Evolutionary conservation across 2,888 invertebrate genomes (phyloP), one percentile per base, ranked within the genome.

Genomic region (Dasysyrphus tricinctus): DNA sequence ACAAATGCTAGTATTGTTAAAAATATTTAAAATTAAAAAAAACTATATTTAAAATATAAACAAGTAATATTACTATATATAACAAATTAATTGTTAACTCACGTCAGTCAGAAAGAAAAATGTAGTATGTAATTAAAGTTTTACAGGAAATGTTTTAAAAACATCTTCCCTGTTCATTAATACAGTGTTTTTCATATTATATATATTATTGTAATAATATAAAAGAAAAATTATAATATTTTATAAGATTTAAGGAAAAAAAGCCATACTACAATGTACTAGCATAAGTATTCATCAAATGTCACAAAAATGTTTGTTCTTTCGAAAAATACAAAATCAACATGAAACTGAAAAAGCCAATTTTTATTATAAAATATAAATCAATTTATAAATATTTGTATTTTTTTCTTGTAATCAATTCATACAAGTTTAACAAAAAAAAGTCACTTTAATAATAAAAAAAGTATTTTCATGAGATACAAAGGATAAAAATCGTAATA

Each of bases 201-300:
- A 24, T 54, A 69, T 42, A 78, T 76, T 57, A 34, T 34, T 42
- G 51, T 47, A 47, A 51, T 44, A 49, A 19, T 19, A 63, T 34
- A 77, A 44, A 42, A 69, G 24, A 74, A 80, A 78, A 82, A 19
- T 67, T 49, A 63, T 69, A 83, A 79, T 72, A 82, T 77, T 80
- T 80, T 85, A 42, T 80, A 85, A 81, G 59, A 75, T 80, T 73
- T 70, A 75, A 84, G 79, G 79, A 44, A 49, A 72, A n/a, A 73
- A 82, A 78, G 86, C 86, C 86, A 86, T 86, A 86, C 81, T 81
- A 82, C 65, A 78, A 86, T 75, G 59, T 86, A 57, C 69, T 69
- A 69, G 69, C n/a, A 69, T 86, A 86, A 86, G 82, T 49, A 75
- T 77, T 86, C 72, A 82, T 75, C 63, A 82, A 82, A 70, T 79